Percentiles rank a stretch among this genome's conserved stretches.
Evolutionary conservation across 2,888 invertebrate genomes (phyloP).

Genomic region (Eupeodes latifasciatus): DNA sequence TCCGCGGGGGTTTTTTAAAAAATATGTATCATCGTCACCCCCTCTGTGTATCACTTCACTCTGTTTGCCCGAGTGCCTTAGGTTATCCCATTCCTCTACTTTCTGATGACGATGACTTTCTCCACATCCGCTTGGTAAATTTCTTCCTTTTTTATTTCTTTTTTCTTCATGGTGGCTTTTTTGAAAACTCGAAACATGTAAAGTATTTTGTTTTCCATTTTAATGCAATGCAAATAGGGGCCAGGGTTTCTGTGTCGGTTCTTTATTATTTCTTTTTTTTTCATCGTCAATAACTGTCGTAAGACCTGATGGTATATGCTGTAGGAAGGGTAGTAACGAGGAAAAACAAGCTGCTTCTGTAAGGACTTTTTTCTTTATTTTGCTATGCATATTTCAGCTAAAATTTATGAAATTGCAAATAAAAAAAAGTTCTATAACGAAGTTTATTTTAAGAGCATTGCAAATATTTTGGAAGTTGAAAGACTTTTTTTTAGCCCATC

Average conservation of each 20-base stretch:
- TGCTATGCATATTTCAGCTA: slow-evolving; percentile 41
- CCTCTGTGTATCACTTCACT: neutral
- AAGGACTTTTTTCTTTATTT: neutral
- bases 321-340: neutral
- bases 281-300: slow-evolving; percentile 23
- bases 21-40: slow-evolving; percentile 31
- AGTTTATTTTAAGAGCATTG: slow-evolving; percentile 40
- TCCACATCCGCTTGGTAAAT: slow-evolving; percentile 14
- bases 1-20: slow-evolving; percentile 46
- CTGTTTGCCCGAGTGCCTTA: neutral
- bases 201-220: slow-evolving; percentile 70
- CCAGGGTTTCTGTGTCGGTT: slow-evolving; percentile 44
- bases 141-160: slow-evolving; percentile 37
- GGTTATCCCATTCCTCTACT: neutral
- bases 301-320: neutral
- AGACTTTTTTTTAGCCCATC: too few species aligned
- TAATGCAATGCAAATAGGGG: slow-evolving; percentile 73
- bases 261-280: slow-evolving; percentile 9
- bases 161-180: slow-evolving; percentile 36
- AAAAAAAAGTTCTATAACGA: slow-evolving; percentile 23
- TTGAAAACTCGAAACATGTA: slow-evolving; percentile 66
- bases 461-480: slow-evolving; percentile 6
- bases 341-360: slow-evolving; percentile 21
- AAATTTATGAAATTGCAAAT: slow-evolving; percentile 55
- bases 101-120: slow-evolving; percentile 11